Evolutionary conservation across 2,888 invertebrate species (phyloP), one percentile per base, ranked within the genome.

Genomic region (Plagodis dolabraria): DNA sequence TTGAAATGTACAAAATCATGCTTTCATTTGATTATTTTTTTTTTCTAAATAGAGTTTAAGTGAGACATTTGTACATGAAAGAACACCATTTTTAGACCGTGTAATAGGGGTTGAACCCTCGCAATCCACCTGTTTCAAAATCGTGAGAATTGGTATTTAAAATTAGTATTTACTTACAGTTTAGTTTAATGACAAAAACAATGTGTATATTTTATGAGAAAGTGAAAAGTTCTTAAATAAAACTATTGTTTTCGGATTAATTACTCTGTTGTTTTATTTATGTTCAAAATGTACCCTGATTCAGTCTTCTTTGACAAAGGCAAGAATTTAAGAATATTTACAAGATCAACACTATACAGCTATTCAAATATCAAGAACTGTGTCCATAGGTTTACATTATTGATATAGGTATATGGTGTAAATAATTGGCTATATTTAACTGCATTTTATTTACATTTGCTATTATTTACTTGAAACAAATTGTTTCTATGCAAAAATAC

Each of bases 191-290:
- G 89, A 90, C 89, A 92, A 91, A 90, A 92, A 92, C 92, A 92
- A 92, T 92, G 92, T 92, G 92, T 92, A 92, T 92, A 92, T 92
- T 92, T 92, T 92, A 92, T 92, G 92, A 92, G 86, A 91, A 91
- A 90, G 87, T 89, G 89, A 91, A 90, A 90, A 89, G 89, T 92
- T 92, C 92, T 92, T 92, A 91, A 92, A 92, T 92, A 92, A 92
- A 92, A 92, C 92, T 91, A 92, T 92, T 92, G 92, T 92, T 92
- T 92, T 92, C 92, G 92, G 92, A 92, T 92, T 92, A 92, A 88
- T 87, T 85, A 86, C 75, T 83, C 67, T 76, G 74, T 84, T 78
- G 92, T 92, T 92, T 92, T 90, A 92, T 92, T 92, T 90, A 65
- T 70, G 69, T 76, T 70, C 72, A 72, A 71, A 66, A 63, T 63